Conservation (phyloP, 2,888 invertebrate species). For the Rugalucina vietnamica region DNA sequence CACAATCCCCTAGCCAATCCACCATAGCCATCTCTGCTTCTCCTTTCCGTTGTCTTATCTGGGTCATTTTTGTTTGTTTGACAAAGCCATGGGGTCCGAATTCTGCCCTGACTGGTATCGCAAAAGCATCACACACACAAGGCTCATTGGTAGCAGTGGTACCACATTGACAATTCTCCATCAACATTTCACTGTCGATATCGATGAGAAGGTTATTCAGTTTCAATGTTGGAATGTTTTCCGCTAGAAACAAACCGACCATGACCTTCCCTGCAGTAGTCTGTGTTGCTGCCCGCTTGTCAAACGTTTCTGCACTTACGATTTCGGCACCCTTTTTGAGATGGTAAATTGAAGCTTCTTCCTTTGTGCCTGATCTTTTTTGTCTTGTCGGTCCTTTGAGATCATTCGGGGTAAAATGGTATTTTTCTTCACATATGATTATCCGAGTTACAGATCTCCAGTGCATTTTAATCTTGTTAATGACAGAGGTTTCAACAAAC, state of each 20-base stretch:
- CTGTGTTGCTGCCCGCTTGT: constrained; percentile 11
- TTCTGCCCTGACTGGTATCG: constrained; percentile 17
- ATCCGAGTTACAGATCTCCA: constrained; percentile 18
- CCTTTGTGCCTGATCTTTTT: neutral
- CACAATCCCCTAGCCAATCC: constrained; percentile 22
- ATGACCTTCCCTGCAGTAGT: constrained; percentile 31
- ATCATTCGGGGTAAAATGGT: constrained; percentile 41
- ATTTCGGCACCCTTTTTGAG: constrained; percentile 28
- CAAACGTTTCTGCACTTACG: constrained; percentile 15
- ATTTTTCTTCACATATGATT: constrained; percentile 41
- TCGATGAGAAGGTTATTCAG: neutral
- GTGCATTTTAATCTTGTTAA: neutral
- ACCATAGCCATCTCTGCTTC: constrained; percentile 43
- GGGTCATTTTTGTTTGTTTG: neutral
- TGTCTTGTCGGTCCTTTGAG: constrained; percentile 35
- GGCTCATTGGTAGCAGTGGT: neutral
- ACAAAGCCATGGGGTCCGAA: constrained; percentile 13
- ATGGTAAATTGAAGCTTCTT: constrained; percentile 16
- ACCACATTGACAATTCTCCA: neutral
- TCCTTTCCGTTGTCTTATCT: constrained; percentile 36
- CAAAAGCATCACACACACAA: neutral
- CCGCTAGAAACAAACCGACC: constrained; percentile 45
- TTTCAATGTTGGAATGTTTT: constrained; percentile 17
- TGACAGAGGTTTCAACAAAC: constrained; percentile 14
- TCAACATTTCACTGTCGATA: constrained; percentile 31